phyloP scores from a whole-genome alignment of 2,113 vertebrate genomes.

The Stictonetta naevosa region DNA sequence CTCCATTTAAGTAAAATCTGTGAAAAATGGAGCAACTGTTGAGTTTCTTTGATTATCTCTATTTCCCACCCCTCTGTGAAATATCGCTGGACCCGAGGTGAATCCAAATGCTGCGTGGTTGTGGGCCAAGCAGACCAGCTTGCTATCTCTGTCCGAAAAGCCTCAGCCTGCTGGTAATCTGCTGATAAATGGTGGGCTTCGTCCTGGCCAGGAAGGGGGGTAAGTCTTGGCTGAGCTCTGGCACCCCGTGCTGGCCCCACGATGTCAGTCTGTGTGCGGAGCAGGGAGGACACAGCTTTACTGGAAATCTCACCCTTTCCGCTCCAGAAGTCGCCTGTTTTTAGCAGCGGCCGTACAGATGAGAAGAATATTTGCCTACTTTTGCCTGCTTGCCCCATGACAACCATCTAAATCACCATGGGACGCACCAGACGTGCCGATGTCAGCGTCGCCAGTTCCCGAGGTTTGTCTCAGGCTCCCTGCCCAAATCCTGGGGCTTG shows the following conservation, averaged over 20 bases:
- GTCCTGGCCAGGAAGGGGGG: not conserved
- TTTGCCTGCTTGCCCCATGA: not conserved
- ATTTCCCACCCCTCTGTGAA: accelerated
- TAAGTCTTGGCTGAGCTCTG: constrained; percentile 12
- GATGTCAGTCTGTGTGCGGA: not conserved
- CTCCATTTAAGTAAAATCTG: not conserved
- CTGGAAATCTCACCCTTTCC: not conserved
- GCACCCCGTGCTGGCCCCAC: accelerated
- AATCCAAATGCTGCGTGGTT: not conserved
- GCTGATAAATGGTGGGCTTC: constrained; percentile 35
- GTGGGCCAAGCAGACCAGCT: not conserved
- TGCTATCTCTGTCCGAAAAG: not conserved
- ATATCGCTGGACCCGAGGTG: not conserved
- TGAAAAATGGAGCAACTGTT: constrained; percentile 2
- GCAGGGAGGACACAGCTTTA: not conserved
- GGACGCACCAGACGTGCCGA: not conserved
- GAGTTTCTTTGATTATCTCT: not conserved
- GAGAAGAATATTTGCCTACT: not conserved
- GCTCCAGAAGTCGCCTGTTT: constrained; percentile 7
- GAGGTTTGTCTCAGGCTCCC: constrained; percentile 9
- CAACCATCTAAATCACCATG: not conserved
- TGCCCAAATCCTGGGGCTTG: not conserved
- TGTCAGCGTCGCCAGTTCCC: not conserved
- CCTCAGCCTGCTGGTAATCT: constrained; percentile 3
- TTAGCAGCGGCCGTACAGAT: not conserved